Base-by-base conservation (phyloP, 2,797 vertebrate genomes). In the Fistularia commersonii region DNA sequence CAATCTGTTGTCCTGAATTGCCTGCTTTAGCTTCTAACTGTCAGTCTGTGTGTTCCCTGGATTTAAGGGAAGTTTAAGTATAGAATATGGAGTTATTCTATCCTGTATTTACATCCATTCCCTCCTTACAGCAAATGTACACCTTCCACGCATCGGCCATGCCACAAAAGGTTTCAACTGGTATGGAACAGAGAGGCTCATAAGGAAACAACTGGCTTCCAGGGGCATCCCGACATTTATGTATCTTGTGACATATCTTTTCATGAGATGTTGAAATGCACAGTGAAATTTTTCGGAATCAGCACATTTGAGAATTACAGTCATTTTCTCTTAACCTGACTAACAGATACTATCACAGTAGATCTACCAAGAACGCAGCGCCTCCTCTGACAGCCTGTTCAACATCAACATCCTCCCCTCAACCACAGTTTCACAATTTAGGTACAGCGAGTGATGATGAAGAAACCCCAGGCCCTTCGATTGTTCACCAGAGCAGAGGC, bases 141-240 rank as follows among this genome's bases (percentile, higher is more conserved):
- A 98, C 71, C 92, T 98, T 46, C 96, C 96, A 49, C 92, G 94
- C 7, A 94, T 98, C 0, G 95, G 95, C 6, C 90, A 98, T 35
- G 79, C 94, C 57, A 96, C 94, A 1, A 91, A 84, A 85, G 92
- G 81, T 44, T 98, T 98, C 83, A 97, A 97, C 88, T 98, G 95
- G 95, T 98, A 98, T 0, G 93, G 95, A 50, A 97, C 94, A 0
- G 96, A 98, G 80, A 86, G 93, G 42, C 93, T 98, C 53, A 92
- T 97, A 83, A 88, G 86, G 66, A 98, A 97, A 56, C 82, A 95
- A 50, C 83, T 98, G 74, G 86, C 92, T 9, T 57, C 91, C 41
- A 87, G 80, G 72, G 91, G 93, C 8, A 63, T 97, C 66, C 83
- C 92, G 31, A 95, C 94, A 0, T 93, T 88, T 64, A 87, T 96